Percentiles rank a stretch among this genome's conserved stretches.
These are phyloP conservation scores for Stichopus horrens DNA, from an alignment of 53 echinoderm and acorn worm genomes.

Conservation along the genomic window DNA sequence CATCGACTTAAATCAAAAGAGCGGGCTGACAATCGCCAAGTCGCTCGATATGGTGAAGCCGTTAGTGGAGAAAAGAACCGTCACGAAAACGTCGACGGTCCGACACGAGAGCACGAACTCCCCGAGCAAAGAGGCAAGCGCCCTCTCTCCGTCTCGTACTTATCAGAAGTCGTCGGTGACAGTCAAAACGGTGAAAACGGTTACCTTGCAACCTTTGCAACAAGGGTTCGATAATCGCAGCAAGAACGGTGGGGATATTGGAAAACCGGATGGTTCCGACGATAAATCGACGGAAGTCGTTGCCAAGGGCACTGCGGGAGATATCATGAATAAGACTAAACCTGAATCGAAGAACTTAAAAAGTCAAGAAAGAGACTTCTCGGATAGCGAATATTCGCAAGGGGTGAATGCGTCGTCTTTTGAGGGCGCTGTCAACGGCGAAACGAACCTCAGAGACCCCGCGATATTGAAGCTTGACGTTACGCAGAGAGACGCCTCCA, in stretches of 20 bases:
- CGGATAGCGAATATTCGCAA: not conserved
- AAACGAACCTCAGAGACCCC: not conserved
- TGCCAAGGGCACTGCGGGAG: no score
- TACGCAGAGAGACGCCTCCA: conserved; percentile 25
- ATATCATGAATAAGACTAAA: not conserved
- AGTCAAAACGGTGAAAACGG: conserved; percentile 41
- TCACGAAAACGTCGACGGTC: conserved; percentile 34
- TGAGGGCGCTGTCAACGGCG: not conserved
- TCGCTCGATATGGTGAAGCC: not conserved
- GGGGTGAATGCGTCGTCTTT: not conserved
- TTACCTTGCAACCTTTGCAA: conserved; percentile 24
- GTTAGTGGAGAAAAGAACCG: conserved; percentile 10
- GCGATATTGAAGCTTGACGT: conserved; percentile 20
- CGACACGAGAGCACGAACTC: conserved; percentile 34
- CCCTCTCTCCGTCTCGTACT: conserved; percentile 19
- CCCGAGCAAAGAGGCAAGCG: conserved; percentile 7
- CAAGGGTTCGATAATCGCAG: not conserved
- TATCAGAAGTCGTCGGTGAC: conserved; percentile 41
- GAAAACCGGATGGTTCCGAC: not conserved
- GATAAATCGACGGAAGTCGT: not conserved
- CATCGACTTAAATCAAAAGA: not conserved
- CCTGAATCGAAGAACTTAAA: not conserved
- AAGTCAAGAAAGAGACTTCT: not conserved
- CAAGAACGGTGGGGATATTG: not conserved
- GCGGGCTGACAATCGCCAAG: not conserved